Evolutionary conservation across 2,113 vertebrate species (phyloP), one percentile per base, ranked within the genome.

Genomic region (Malurus elegans): DNA sequence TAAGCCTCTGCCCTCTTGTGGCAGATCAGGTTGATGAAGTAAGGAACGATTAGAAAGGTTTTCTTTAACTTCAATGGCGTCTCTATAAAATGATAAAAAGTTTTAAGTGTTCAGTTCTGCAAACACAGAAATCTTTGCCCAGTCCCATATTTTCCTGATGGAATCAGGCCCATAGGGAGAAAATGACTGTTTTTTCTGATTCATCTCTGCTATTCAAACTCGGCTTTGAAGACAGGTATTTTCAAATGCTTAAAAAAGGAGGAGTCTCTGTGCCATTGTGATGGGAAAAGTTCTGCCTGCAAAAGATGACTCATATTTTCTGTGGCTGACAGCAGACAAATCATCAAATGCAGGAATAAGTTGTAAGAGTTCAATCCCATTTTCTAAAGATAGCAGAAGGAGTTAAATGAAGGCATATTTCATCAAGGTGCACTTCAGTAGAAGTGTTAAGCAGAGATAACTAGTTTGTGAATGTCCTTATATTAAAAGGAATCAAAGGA

Each of bases 1-100:
- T 48, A 66, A 87, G 51, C 73, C 72, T 88, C 91, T 94, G 95
- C 94, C 90, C 85, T 93, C 94, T 96, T 91, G 92, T 96, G 91
- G 94, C 79, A 94, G 85, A 88, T 84, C 50, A 65, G 16, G n/a
- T 8, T 93, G 75, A 58, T 79, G 60, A 87, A 93, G 50, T 51
- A 67, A 78, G 12, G n/a, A 56, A 56, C 0, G 3, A 66, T 61
- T 62, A 19, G 19, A 62, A 23, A 56, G 57, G 14, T 28, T 79
- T 70, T 61, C 58, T 87, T 86, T 26, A 83, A 47, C 12, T 69
- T 54, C 34, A 38, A 2, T 0, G 1, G 15, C 8, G 24, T 69
- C 53, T 85, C 56, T 74, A 20, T 34, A 65, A 61, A 82, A 57
- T 1, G 0, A 20, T 38, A 38, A 48, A 54, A 79, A 42, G 5